phyloP scores from a whole-genome alignment of 35 echinoderm and acorn worm genomes.

The Ophiothrix spiculata region DNA sequence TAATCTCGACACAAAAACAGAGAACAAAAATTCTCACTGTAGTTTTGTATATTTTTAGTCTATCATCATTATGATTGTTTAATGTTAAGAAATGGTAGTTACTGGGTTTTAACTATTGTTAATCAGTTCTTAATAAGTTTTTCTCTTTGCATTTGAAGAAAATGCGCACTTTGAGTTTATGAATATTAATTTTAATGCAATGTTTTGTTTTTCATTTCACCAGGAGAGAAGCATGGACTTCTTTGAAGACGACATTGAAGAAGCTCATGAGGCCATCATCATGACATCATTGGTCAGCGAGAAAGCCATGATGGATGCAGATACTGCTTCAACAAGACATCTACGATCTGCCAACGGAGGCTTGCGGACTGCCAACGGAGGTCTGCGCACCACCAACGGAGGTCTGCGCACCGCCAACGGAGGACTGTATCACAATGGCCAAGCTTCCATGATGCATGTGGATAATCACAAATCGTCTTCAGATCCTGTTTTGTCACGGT shows the following conservation, averaged over 20 bases:
- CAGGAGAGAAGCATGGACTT: conserved; percentile 66
- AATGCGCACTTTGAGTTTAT: background rate
- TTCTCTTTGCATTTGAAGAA: background rate
- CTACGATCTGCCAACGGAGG: conserved; percentile 36
- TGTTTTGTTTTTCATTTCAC: background rate
- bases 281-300: conserved; percentile 66
- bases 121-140: background rate
- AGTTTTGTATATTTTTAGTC: too few relatives aligned
- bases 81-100: too few relatives aligned
- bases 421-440: background rate
- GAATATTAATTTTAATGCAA: too few relatives aligned
- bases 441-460: background rate
- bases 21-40: too few relatives aligned
- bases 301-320: conserved; percentile 14
- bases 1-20: too few relatives aligned
- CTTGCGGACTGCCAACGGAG: background rate
- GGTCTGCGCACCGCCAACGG: background rate
- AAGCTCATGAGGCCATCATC: conserved; percentile 64
- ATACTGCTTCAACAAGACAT: background rate
- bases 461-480: background rate
- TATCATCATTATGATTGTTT: too few relatives aligned
- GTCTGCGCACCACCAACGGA: conserved; percentile 37
- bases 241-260: conserved; percentile 51
- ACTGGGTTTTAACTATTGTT: background rate
- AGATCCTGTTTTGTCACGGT: background rate